Base-by-base conservation (phyloP, 2,797 vertebrate genomes). In the Champsocephalus gunnari region DNA sequence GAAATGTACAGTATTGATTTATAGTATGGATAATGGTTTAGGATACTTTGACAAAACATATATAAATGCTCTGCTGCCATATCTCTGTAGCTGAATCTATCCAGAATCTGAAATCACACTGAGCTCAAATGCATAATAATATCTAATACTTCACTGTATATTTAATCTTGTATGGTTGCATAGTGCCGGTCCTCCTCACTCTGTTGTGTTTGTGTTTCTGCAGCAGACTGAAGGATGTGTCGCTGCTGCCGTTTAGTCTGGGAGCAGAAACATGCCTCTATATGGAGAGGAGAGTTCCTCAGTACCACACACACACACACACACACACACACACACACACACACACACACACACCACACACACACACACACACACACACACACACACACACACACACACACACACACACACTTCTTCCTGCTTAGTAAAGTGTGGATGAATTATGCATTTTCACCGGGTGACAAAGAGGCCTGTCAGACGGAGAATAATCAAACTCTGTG, bases 371-470 rank as follows among this genome's bases (percentile, higher is more conserved):
- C 60, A 68, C 32, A 21, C 49, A 50, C 68, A 28, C 70, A 47
- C 58, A 56, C 48, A 55, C 44, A 60, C 45, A 55, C 57, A 34
- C 21, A 24, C 75, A 28, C 28, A 28, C 79, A 54, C 56, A 41
- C 57, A 66, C 48, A 54, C 74, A 65, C 63, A 68, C 73, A 74
- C 60, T 58, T 24, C n/a, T 77, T 82, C 72, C 58, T 75, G 61
- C 55, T 77, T 77, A 62, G 79, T 85, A 86, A 88, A 85, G 78
- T 83, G 54, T 58, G 51, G 75, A 91, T 91, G 84, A 93, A 92
- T 93, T 91, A 92, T 89, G 84, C 73, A 88, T 91, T 87, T 87
- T 84, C 60, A 86, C 80, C 24, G 9, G 71, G 87, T 87, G 87
- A 92, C 81, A 91, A 88, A 74, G 75, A 79, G 78, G 71, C 55